Conservation (phyloP, 1,140 invertebrate genomes). For the Scaptomyza hsui region DNA sequence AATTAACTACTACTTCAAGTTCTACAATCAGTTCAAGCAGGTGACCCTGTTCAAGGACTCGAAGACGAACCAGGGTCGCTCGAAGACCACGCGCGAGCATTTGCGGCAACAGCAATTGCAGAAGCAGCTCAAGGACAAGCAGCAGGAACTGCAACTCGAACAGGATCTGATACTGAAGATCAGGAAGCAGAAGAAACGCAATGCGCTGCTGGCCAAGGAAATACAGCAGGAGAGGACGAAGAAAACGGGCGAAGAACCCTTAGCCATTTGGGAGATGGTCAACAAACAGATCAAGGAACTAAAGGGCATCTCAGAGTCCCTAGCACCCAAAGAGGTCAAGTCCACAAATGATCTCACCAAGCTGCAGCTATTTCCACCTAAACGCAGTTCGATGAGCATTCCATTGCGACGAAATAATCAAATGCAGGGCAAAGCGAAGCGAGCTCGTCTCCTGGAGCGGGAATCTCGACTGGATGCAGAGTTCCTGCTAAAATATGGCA, state of each 20-base stretch:
- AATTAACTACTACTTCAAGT: slow-evolving; percentile 76
- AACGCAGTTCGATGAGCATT: background rate
- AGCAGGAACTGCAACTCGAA: background rate
- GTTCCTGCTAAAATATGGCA: slow-evolving; percentile 45
- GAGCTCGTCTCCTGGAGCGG: slow-evolving; percentile 45
- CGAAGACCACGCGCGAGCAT: slow-evolving; percentile 21
- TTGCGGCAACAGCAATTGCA: slow-evolving; percentile 24
- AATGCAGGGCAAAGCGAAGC: slow-evolving; percentile 14
- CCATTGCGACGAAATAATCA: slow-evolving; percentile 19
- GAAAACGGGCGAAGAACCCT: slow-evolving; percentile 3
- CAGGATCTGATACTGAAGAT: background rate
- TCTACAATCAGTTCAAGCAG: slow-evolving; percentile 88
- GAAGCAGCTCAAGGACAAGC: background rate
- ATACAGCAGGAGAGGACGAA: slow-evolving; percentile 34
- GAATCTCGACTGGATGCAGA: slow-evolving; percentile 47
- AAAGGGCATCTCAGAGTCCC: background rate
- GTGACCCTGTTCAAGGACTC: slow-evolving; percentile 89
- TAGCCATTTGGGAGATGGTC: slow-evolving; percentile 14
- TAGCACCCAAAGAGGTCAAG: no score
- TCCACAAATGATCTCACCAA: background rate
- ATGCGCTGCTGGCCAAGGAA: slow-evolving; percentile 27
- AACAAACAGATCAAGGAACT: background rate
- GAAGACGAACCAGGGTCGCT: slow-evolving; percentile 86
- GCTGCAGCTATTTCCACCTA: no score
- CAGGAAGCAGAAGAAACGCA: background rate